phyloP scores from a whole-genome alignment of 2,797 vertebrate genomes.

The Oryzias sinensis region DNA sequence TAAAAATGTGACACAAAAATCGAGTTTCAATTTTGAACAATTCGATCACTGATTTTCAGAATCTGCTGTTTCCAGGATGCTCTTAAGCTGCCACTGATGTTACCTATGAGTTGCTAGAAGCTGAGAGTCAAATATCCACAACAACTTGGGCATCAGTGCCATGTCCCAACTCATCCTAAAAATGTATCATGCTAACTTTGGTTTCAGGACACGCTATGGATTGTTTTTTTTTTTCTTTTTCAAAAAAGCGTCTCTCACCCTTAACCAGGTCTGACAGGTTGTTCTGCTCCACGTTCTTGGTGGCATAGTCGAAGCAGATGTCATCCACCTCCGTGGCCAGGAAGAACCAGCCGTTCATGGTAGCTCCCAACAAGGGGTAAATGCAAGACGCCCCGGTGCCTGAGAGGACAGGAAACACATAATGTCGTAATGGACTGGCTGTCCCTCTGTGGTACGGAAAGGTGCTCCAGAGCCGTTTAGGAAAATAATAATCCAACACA shows the following conservation, averaged over 20 bases:
- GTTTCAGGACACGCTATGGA: too few relatives aligned
- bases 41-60: too few relatives aligned
- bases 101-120: not conserved
- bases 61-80: not conserved
- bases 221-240: not conserved
- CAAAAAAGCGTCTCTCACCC: constrained; percentile 73
- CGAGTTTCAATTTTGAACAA: too few relatives aligned
- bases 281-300: constrained; percentile 96
- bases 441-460: constrained; percentile 21
- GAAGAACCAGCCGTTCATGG: constrained; percentile 98
- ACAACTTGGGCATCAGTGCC: too few relatives aligned
- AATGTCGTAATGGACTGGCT: constrained; percentile 10
- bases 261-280: constrained; percentile 93
- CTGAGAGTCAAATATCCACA: too few relatives aligned
- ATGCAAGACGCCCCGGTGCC: constrained; percentile 98
- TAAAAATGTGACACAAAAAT: too few relatives aligned
- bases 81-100: not conserved
- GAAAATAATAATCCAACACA: not conserved
- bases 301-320: constrained; percentile 97
- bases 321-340: constrained; percentile 98
- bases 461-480: constrained; percentile 1
- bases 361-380: constrained; percentile 95
- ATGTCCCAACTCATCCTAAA: too few relatives aligned
- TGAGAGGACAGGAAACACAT: constrained; percentile 58
- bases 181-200: too few relatives aligned